Conservation (phyloP, 1,140 invertebrate genomes). For the Oscheius sp. region DNA sequence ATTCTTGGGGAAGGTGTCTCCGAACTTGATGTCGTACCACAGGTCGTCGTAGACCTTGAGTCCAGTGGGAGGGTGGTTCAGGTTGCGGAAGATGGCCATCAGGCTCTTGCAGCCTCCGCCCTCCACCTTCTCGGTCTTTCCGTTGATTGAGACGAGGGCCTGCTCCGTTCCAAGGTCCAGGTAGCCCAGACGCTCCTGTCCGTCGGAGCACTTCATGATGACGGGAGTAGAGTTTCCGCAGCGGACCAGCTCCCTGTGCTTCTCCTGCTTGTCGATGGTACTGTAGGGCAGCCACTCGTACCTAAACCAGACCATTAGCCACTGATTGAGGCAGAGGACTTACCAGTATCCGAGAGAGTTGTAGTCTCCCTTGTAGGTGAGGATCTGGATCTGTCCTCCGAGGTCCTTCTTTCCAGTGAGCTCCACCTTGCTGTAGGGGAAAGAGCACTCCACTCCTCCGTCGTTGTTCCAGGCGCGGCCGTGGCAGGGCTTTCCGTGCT, state of each 20-base stretch:
- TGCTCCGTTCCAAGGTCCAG: conserved; percentile 30
- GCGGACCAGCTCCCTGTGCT: conserved; percentile 12
- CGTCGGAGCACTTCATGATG: conserved; percentile 29
- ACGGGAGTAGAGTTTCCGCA: conserved; percentile 34
- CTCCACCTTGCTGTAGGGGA: conserved; percentile 34
- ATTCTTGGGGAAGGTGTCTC: conserved; percentile 32
- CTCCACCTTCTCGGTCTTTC: conserved; percentile 27
- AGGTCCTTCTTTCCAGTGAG: conserved; percentile 34
- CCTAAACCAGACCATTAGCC: neutral
- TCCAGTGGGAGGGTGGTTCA: conserved; percentile 41
- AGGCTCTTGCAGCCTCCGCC: conserved; percentile 21
- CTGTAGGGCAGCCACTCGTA: conserved; percentile 33
- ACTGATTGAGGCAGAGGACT: neutral
- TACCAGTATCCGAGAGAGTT: conserved; percentile 34
- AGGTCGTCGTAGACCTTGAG: conserved; percentile 42
- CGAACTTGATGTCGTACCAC: conserved; percentile 43
- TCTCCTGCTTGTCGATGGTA: neutral
- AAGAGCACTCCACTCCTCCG: conserved; percentile 38
- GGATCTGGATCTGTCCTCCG: conserved; percentile 37
- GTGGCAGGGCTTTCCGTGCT: conserved; percentile 39
- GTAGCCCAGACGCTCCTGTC: conserved; percentile 27
- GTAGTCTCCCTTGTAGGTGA: conserved; percentile 35
- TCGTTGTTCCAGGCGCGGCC: conserved; percentile 42
- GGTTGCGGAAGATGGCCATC: conserved; percentile 43
- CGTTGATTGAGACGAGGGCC: conserved; percentile 18